Conservation (phyloP, 92 coral and sea anemone species). For the Chrysogorgia sp. region DNA sequence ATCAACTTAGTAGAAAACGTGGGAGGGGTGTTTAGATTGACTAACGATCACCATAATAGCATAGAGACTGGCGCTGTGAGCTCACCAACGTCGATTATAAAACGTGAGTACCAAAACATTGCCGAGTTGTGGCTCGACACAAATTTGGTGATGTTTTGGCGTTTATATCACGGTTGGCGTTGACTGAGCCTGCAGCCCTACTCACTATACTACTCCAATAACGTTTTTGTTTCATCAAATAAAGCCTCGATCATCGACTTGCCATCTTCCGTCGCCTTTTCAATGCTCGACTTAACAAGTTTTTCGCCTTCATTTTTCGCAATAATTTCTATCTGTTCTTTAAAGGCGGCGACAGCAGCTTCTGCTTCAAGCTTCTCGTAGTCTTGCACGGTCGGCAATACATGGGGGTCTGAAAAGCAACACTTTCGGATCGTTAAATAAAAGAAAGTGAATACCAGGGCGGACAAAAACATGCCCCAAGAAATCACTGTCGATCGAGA, state of each 20-base stretch:
- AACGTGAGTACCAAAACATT: too few species aligned
- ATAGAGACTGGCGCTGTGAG: too few species aligned
- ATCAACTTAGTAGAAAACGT: too few species aligned
- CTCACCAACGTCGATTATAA: too few species aligned
- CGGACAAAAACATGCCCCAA: neutral
- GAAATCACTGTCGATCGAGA: conserved; percentile 33
- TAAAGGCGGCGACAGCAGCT: conserved; percentile 12
- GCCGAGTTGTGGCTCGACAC: too few species aligned
- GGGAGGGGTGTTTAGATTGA: too few species aligned
- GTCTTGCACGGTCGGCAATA: neutral
- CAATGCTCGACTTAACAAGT: neutral
- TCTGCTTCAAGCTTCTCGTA: conserved; percentile 22
- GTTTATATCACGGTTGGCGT: too few species aligned
- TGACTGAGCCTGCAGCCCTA: too few species aligned
- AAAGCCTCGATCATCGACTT: neutral
- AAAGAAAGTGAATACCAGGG: neutral
- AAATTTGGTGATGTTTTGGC: too few species aligned
- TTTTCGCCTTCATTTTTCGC: conserved; percentile 18
- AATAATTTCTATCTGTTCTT: neutral
- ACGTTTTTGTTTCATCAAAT: conserved; percentile 1
- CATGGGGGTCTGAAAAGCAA: neutral
- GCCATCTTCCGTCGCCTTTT: neutral
- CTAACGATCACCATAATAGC: too few species aligned
- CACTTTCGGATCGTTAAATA: neutral
- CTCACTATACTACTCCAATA: too few species aligned